Evolutionary conservation across 2,113 vertebrate genomes (phyloP), one percentile per base, ranked within the genome.

Genomic region (Grammomys surdaster): DNA sequence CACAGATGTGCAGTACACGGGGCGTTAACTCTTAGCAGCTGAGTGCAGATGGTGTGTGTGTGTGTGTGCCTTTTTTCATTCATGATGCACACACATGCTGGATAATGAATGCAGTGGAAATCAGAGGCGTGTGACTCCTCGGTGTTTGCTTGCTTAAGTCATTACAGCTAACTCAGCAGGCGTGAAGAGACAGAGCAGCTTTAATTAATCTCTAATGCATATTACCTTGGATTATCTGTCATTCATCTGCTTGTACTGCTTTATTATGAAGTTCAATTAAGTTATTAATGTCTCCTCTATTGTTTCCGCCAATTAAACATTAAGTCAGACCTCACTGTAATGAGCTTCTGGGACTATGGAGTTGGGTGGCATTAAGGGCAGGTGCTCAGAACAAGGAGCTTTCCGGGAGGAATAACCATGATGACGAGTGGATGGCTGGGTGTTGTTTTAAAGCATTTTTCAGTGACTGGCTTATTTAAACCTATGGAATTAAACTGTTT

Each of bases 1-100:
- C 87, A 84, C 98, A 97, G 98, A 95, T 95, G 98, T 94, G 85
- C 97, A 72, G 70, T 69, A 88, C 96, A 95, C 40, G 90, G 93
- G 97, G 94, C 67, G 24, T 97, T 97, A 96, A 97, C 96, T 95
- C 31, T 12, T 19, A 96, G 95, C 87, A 95, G 97, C 77, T 36
- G 95, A 95, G 84, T 73, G 91, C 97, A 97, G 96, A 96, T 48
- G 81, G 65, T 36, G 33, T 36, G 69, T 36, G 14, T 70, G 33
- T 70, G 67, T 16, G 67, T 46, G 46, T 17, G 80, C 97, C 96
- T 80, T 65, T 97, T 84, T 72, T 1, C 93, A 90, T 75, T 95
- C 86, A 91, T 93, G 78, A 88, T 67, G 92, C 88, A 67, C 72
- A 17, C 86, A 95, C 9, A 7, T 76, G 93, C 95, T 95, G 88